Conservation (phyloP, 1,140 invertebrate genomes). For the Macrobrachium nipponense region DNA sequence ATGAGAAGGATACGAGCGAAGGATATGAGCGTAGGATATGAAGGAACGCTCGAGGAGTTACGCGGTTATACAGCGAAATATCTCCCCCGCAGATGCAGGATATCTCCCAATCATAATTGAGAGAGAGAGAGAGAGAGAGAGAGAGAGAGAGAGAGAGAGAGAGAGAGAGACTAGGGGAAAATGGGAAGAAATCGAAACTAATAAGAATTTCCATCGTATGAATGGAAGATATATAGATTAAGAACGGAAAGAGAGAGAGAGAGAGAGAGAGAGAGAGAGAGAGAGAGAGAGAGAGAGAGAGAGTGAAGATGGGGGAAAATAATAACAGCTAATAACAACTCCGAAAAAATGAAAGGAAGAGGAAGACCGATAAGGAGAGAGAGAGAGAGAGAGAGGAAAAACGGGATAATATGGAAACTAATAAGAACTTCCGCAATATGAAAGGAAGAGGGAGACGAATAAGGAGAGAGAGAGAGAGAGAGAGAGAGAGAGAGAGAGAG, state of each 20-base stretch:
- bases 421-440: neutral
- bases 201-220: neutral
- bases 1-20: no score
- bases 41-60: no score
- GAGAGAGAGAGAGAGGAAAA: conserved; percentile 3
- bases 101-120: neutral
- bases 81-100: no score
- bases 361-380: neutral
- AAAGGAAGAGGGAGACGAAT: neutral
- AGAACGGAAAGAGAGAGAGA: neutral
- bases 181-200: neutral
- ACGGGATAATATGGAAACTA: neutral
- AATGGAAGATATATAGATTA: neutral
- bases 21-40: no score
- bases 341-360: neutral
- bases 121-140: conserved; percentile 23
- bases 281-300: conserved; percentile 18
- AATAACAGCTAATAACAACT: neutral
- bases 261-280: conserved; percentile 13
- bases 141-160: neutral
- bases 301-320: neutral
- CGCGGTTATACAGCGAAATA: no score
- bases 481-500: conserved; percentile 30
- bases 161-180: neutral
- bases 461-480: neutral